Evolutionary conservation across 37 sponge, comb jelly and placozoan genomes (phyloP).

Genomic region (Haliclona indistincta): DNA sequence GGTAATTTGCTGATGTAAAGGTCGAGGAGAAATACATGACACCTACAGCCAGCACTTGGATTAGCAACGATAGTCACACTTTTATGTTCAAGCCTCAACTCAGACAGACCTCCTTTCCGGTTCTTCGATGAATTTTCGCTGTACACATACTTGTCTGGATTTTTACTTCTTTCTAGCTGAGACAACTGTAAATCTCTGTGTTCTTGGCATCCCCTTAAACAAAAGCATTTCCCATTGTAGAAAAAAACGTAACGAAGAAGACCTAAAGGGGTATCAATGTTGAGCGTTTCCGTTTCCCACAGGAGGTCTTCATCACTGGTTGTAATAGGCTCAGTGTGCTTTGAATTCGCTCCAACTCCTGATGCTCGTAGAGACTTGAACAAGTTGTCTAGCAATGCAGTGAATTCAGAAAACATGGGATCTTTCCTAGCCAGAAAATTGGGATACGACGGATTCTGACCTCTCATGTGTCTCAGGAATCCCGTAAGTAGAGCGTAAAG

Average conservation of each 20-base stretch:
- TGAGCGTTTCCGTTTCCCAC: not conserved
- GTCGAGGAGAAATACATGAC: conserved; percentile 2
- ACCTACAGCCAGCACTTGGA: not conserved
- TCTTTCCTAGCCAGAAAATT: not conserved
- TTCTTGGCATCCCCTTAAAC: not conserved
- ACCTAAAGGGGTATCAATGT: not conserved
- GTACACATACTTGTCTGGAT: conserved; percentile 14
- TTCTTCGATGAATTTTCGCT: conserved; percentile 38
- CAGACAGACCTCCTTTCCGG: conserved; percentile 1
- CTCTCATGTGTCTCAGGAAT: conserved; percentile 25
- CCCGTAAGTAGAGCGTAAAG: conserved; percentile 1
- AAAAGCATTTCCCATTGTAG: conserved; percentile 11
- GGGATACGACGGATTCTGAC: not conserved
- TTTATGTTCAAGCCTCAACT: conserved; percentile 9
- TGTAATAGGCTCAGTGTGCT: not conserved
- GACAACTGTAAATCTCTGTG: conserved; percentile 9
- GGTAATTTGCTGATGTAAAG: conserved; percentile 4
- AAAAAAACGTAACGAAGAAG: conserved; percentile 5
- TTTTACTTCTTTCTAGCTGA: conserved; percentile 2
- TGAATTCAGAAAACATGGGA: not conserved
- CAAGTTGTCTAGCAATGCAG: not conserved
- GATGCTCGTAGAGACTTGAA: not conserved
- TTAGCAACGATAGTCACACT: conserved; percentile 1
- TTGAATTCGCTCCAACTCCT: not conserved
- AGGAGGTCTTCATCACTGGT: not conserved